A percentile compares a stretch with the other conserved stretches of the same genome.
phyloP scores from a whole-genome alignment of 2,113 vertebrate species.

The Callorhinus ursinus region DNA sequence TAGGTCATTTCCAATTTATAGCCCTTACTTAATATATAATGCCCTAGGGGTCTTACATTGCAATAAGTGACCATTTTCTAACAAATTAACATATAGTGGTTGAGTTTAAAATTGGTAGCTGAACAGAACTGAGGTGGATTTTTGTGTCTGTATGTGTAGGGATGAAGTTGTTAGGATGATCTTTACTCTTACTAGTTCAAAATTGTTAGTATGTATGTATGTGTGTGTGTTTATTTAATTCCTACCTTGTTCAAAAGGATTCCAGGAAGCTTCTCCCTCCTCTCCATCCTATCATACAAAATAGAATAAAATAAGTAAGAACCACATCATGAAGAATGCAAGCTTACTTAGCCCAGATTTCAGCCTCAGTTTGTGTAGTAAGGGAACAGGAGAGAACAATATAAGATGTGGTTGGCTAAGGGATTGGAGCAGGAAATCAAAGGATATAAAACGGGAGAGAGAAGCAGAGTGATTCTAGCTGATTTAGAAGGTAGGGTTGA shows the following conservation, averaged over 20 bases:
- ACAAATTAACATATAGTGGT: neutral
- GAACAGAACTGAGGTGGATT: neutral
- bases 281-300: neutral
- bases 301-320: slow-evolving; percentile 31
- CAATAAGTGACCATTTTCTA: neutral
- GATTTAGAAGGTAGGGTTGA: neutral
- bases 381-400: neutral
- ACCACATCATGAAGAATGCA: neutral
- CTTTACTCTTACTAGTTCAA: neutral
- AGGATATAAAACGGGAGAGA: neutral
- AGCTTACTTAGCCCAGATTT: neutral
- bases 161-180: neutral
- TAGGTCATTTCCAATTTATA: neutral
- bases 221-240: neutral
- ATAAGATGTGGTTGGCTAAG: neutral
- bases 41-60: neutral
- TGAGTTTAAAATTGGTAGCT: slow-evolving; percentile 6
- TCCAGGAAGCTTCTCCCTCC: neutral
- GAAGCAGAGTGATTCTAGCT: neutral
- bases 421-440: neutral
- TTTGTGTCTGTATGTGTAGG: neutral
- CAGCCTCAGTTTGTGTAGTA: neutral
- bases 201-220: neutral
- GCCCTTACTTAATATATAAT: neutral
- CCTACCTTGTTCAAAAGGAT: neutral